Percentiles rank a stretch among this genome's conserved stretches.
Evolutionary conservation across 2,888 invertebrate genomes (phyloP).

Genomic region (Drosophila mettleri): DNA sequence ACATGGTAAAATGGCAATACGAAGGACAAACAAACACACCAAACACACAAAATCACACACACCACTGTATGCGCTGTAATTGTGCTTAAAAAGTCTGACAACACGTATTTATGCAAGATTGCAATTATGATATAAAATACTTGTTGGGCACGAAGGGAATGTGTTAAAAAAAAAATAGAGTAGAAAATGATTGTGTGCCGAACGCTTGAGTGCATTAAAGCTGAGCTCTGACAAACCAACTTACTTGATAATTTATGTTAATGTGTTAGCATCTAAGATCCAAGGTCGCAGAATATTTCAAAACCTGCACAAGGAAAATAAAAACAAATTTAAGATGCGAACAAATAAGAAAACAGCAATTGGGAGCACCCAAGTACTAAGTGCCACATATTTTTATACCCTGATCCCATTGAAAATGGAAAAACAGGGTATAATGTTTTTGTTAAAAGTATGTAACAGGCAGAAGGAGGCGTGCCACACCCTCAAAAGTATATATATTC

Average conservation of each 20-base stretch:
- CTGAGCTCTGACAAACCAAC: conserved; percentile 16
- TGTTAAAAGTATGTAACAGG: no score
- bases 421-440: no score
- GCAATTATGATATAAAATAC: conserved; percentile 77
- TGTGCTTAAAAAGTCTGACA: conserved; percentile 63
- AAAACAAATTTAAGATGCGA: neutral
- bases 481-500: no score
- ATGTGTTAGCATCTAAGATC: conserved; percentile 31
- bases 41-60: conserved; percentile 19
- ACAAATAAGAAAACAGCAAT: no score
- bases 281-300: conserved; percentile 35
- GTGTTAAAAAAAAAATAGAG: conserved; percentile 8
- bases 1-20: conserved; percentile 71
- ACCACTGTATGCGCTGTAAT: conserved; percentile 46
- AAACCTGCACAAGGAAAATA: neutral
- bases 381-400: no score
- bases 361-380: no score
- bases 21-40: conserved; percentile 77
- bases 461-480: no score
- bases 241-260: conserved; percentile 35
- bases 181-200: conserved; percentile 7
- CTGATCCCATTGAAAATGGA: no score
- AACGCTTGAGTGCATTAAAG: conserved; percentile 36
- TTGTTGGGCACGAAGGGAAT: conserved; percentile 45
- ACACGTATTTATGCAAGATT: conserved; percentile 75